Evolutionary conservation across 2,888 invertebrate species (phyloP), one percentile per base, ranked within the genome.

Genomic region (Calliphora vomitoria): DNA sequence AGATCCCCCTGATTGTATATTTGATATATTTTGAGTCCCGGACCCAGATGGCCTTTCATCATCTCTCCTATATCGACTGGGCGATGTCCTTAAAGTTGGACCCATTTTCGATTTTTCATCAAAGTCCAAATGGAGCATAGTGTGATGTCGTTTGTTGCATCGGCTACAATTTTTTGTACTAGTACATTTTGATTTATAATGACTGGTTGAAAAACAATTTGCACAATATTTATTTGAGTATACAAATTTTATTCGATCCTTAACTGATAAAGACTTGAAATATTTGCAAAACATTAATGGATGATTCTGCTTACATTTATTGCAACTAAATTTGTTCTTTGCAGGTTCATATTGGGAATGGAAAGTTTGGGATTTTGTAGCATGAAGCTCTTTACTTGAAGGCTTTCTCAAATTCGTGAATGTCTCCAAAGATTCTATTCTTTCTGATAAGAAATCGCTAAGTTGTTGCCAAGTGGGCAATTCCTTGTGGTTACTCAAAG

Each of bases 391-490:
- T 18, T 35, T 47, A 3, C 58, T 25, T 25, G 25, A 11, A 10
- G 58, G 3, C 25, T 58, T 58, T 25, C 58, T 58, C 25, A 58
- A 58, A 58, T 58, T 58, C 4, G 55, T 55, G 6, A 55, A 55
- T 5, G 55, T 55, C 18, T 55, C 55, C 20, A 55, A 20, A 6
- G 55, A 18, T 55, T 55, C 55, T 5, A 55, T 55, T 58, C 69
- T 44, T 11, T 44, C 47, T 18, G 58, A 25, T 2, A n/a, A 60
- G 47, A 58, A 69, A 68, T 10, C 11, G 11, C 15, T 20, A 50
- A 79, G 41, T 58, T 79, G 41, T 15, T 11, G 18, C 66, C 76
- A 78, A 35, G 76, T 78, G 20, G 78, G 58, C 68, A 78, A 25
- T 31, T 79, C 58, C 15, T 79, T 79, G 13, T 79, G 55, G 25